These are phyloP conservation scores for Lagocephalus sceleratus DNA, from an alignment of 2,797 vertebrate genomes.

Conservation along the genomic window DNA sequence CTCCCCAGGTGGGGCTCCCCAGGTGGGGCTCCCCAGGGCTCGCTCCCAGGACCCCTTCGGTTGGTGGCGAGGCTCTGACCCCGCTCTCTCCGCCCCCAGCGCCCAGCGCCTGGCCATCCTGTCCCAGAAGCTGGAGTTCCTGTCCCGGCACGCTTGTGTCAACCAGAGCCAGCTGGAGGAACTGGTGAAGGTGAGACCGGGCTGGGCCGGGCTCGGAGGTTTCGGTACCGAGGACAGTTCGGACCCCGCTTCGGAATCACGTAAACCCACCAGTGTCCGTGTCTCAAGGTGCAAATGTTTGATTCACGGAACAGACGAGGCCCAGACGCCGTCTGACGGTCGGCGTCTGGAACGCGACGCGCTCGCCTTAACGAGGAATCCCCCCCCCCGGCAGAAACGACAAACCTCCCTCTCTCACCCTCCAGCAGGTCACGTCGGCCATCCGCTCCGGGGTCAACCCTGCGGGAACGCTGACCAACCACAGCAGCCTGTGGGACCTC, in stretches of 20 bases:
- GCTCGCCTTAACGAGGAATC: too few relatives aligned
- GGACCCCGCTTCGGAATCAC: background rate
- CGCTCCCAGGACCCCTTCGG: too few relatives aligned
- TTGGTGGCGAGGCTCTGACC: too few relatives aligned
- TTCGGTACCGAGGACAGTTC: constrained; percentile 74
- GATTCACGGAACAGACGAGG: background rate
- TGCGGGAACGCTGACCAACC: constrained; percentile 85
- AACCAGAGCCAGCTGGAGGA: constrained; percentile 91
- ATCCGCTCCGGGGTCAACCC: constrained; percentile 94
- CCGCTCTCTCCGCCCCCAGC: constrained; percentile 21
- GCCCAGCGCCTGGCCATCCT: constrained; percentile 88
- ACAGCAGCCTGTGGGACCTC: constrained; percentile 95
- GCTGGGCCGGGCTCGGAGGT: background rate
- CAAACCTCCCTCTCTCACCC: background rate
- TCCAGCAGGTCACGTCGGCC: constrained; percentile 92
- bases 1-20: too few relatives aligned
- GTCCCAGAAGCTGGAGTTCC: constrained; percentile 90
- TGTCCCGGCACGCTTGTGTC: constrained; percentile 88
- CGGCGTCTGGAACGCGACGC: too few relatives aligned
- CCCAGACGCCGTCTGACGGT: constrained; percentile 6
- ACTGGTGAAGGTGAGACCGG: constrained; percentile 86
- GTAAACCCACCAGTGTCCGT: background rate
- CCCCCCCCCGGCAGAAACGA: background rate
- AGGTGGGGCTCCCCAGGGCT: too few relatives aligned
- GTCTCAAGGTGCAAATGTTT: background rate